Percentiles rank a stretch among this genome's conserved stretches.
phyloP scores from a whole-genome alignment of 2,888 invertebrate species.

The Periphyllus acericola region DNA sequence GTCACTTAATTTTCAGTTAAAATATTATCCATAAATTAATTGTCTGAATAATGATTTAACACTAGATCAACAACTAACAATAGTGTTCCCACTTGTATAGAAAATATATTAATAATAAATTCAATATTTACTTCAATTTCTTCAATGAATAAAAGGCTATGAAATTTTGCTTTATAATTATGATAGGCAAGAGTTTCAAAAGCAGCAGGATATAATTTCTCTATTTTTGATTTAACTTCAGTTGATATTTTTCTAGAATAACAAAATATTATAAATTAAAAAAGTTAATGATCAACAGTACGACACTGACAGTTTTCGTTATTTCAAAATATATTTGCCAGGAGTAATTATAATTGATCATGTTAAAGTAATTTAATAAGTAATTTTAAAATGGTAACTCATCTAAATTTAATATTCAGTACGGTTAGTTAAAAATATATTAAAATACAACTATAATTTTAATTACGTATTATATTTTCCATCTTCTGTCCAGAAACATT shows the following conservation, averaged over 20 bases:
- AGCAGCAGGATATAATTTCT: slow-evolving; percentile 54
- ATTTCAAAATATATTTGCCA: background rate
- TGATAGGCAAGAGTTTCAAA: slow-evolving; percentile 50
- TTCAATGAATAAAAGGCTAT: slow-evolving; percentile 80
- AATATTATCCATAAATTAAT: too few species aligned
- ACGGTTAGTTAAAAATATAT: background rate
- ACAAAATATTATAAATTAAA: slow-evolving; percentile 65
- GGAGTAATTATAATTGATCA: slow-evolving; percentile 4
- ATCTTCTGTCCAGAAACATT: slow-evolving; percentile 36
- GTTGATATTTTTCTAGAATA: slow-evolving; percentile 64
- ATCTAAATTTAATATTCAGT: background rate
- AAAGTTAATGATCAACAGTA: background rate
- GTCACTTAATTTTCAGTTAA: too few species aligned
- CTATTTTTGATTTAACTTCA: slow-evolving; percentile 47
- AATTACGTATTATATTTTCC: slow-evolving; percentile 9
- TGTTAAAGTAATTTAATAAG: background rate
- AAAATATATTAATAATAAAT: background rate
- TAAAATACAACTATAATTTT: slow-evolving; percentile 12
- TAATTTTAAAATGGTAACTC: background rate
- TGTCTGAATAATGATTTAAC: too few species aligned
- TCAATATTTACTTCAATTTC: slow-evolving; percentile 73
- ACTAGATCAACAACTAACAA: too few species aligned
- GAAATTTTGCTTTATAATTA: slow-evolving; percentile 65
- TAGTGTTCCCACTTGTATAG: too few species aligned
- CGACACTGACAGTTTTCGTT: background rate